Evolutionary conservation across 2,888 invertebrate species (phyloP).

Genomic region (Chrysina gloriosa): DNA sequence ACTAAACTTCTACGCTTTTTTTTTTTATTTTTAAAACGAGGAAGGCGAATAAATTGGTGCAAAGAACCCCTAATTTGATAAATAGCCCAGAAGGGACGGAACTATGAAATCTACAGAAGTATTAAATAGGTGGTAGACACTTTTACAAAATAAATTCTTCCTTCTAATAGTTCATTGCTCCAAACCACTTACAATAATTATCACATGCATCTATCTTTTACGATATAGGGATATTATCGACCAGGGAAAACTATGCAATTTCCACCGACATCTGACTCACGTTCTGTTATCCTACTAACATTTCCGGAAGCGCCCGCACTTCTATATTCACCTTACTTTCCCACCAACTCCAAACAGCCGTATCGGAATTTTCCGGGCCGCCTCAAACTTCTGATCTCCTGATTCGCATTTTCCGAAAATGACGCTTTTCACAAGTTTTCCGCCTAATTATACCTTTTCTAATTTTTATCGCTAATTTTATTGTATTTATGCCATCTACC

Average conservation of each 20-base stretch:
- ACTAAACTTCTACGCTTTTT: too few relatives aligned
- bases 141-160: too few relatives aligned
- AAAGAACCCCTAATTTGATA: too few relatives aligned
- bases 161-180: too few relatives aligned
- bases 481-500: not conserved
- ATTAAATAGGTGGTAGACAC: too few relatives aligned
- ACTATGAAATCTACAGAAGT: too few relatives aligned
- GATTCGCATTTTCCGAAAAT: conserved; percentile 55
- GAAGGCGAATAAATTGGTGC: too few relatives aligned
- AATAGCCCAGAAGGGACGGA: too few relatives aligned
- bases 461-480: conserved; percentile 22
- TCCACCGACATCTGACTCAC: not conserved
- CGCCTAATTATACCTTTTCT: conserved; percentile 40
- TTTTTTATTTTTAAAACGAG: too few relatives aligned
- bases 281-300: conserved; percentile 15
- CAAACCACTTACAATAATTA: too few relatives aligned
- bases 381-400: conserved; percentile 46
- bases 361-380: conserved; percentile 7
- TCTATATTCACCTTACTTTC: conserved; percentile 5
- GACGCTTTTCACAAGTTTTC: conserved; percentile 57
- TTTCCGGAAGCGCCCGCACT: conserved; percentile 28
- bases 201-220: not conserved
- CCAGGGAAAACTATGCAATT: not conserved
- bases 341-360: conserved; percentile 4
- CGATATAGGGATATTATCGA: too few relatives aligned